Evolutionary conservation across 2,888 invertebrate species (phyloP).

Genomic region (Andrena praecox): DNA sequence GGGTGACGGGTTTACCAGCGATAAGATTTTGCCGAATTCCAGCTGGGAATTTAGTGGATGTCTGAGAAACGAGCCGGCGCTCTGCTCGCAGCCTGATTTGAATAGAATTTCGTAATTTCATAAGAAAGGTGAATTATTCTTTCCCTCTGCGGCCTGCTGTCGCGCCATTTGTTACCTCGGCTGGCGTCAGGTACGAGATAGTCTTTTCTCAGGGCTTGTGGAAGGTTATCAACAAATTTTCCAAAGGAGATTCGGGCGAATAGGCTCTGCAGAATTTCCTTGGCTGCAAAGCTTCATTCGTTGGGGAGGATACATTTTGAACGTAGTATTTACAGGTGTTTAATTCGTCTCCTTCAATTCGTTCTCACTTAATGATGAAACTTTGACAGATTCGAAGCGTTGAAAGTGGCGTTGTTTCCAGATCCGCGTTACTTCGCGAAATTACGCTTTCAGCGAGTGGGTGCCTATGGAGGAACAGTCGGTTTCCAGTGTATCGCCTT

Average conservation of each 20-base stretch:
- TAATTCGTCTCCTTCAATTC: too few species aligned
- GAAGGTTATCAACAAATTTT: too few species aligned
- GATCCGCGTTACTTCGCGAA: not conserved
- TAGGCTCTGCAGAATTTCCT: not conserved
- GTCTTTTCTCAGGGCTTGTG: too few species aligned
- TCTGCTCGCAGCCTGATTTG: slow-evolving; percentile 6
- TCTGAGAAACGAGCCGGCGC: not conserved
- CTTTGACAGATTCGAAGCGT: not conserved
- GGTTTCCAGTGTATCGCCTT: slow-evolving; percentile 23
- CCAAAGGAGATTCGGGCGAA: not conserved
- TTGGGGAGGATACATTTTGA: too few species aligned
- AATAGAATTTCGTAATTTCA: slow-evolving; percentile 47
- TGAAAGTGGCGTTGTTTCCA: not conserved
- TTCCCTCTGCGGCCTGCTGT: not conserved
- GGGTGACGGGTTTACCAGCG: slow-evolving; percentile 34
- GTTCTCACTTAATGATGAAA: not conserved
- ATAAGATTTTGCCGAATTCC: slow-evolving; percentile 48
- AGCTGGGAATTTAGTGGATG: slow-evolving; percentile 20
- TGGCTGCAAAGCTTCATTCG: not conserved
- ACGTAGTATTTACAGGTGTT: too few species aligned
- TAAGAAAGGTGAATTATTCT: slow-evolving; percentile 37
- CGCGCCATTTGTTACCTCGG: not conserved
- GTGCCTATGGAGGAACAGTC: not conserved
- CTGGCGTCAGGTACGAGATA: not conserved
- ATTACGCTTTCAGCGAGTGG: not conserved